Base-by-base conservation (phyloP, 2,113 vertebrate species). In the Mystacornis crossleyi region DNA sequence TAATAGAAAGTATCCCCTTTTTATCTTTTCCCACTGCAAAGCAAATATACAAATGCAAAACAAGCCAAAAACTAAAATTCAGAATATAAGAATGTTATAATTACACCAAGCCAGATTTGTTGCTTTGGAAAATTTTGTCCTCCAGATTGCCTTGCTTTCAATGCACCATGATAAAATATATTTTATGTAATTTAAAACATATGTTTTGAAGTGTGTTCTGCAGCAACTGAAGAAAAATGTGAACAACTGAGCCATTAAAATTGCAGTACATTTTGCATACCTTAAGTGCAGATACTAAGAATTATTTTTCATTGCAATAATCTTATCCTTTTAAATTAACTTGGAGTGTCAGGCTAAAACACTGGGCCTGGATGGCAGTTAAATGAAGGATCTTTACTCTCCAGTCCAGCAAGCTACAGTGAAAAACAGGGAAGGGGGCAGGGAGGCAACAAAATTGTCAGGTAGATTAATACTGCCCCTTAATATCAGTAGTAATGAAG, bases 111-210 rank as follows among this genome's bases (percentile, higher is more conserved):
- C 7, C 64, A 96, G 58, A 91, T 92, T 77, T 92, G 69, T 54
- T 96, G 71, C 75, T 96, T 85, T 86, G 90, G 70, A 75, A 93
- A 95, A 91, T 85, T 91, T 94, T 90, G 33, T 93, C 29, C 42
- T 90, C 91, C 87, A 93, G 81, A 90, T 83, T 96, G 90, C 43
- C 74, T 78, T 90, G 43, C n/a, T 77, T 74, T 93, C 90, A 73
- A 40, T 84, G 34, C 33, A 91, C 81, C 54, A 42, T 58, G 72
- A 85, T 95, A 94, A 97, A 97, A 92, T 78, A 60, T 54, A 89
- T 89, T 95, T 95, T 61, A 81, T 77, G 53, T 95, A 95, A 97
- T 94, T 94, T 96, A 92, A 97, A 97, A 90, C 96, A 96, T 75
- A 80, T 97, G 97, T 86, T 94, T 95, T 89, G 57, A 93, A 95